Percentiles rank a stretch among this genome's conserved stretches.
phyloP scores from a whole-genome alignment of 2,888 invertebrate species.

The Synanthedon vespiformis region DNA sequence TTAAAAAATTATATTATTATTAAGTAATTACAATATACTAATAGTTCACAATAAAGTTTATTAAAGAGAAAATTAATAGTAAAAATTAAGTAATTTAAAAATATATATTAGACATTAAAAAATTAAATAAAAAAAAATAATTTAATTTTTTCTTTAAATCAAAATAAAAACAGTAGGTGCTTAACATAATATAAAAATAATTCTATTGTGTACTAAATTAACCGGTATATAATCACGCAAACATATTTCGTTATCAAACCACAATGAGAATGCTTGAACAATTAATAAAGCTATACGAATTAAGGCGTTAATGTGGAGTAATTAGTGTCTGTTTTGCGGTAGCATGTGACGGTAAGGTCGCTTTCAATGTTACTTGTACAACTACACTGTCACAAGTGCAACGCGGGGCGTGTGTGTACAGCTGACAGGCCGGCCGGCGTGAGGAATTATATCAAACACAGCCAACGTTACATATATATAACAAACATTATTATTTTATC shows the following conservation, averaged over 20 bases:
- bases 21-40: too few relatives aligned
- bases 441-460: conserved; percentile 17
- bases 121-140: too few relatives aligned
- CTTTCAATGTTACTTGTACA: conserved; percentile 46
- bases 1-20: too few relatives aligned
- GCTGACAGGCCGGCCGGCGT: conserved; percentile 17
- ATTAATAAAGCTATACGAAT: too few relatives aligned
- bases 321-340: conserved; percentile 19
- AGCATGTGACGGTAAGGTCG: conserved; percentile 55
- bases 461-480: too few relatives aligned
- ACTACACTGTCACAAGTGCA: conserved; percentile 12
- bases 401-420: conserved; percentile 28
- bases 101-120: too few relatives aligned
- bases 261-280: conserved; percentile 5
- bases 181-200: background rate
- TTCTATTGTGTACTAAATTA: background rate
- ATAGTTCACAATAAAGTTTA: too few relatives aligned
- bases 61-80: too few relatives aligned
- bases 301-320: conserved; percentile 8
- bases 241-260: background rate
- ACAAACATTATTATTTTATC: too few relatives aligned
- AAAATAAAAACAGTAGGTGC: background rate
- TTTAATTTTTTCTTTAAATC: background rate
- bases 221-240: background rate
- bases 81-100: too few relatives aligned